Evolutionary conservation across 2,888 invertebrate genomes (phyloP).

Genomic region (Drosophila neonasuta): DNA sequence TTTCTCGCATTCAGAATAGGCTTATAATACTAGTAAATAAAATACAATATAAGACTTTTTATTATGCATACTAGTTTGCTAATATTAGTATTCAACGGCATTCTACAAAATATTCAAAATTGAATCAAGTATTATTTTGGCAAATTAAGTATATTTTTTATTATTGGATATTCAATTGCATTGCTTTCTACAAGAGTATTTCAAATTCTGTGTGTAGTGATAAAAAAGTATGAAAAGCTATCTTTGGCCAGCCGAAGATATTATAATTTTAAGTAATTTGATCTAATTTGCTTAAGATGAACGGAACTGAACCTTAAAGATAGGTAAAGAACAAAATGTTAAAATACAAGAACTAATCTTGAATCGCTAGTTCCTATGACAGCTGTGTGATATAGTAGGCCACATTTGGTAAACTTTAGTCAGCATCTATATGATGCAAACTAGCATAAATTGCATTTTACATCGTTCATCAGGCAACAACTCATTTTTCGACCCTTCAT

Average conservation of each 20-base stretch:
- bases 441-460: constrained; percentile 3
- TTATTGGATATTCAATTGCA: neutral
- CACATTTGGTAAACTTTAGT: constrained; percentile 7
- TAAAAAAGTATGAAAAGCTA: constrained; percentile 1
- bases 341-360: neutral
- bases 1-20: constrained; percentile 44
- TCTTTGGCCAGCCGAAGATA: neutral
- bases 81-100: neutral
- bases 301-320: neutral
- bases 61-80: neutral
- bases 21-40: constrained; percentile 25
- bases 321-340: neutral
- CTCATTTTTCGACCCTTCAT: neutral
- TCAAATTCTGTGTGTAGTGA: neutral
- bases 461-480: neutral
- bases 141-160: constrained; percentile 4
- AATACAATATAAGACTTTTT: constrained; percentile 18
- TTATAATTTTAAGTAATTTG: neutral
- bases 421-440: constrained; percentile 1
- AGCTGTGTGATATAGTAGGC: constrained; percentile 16
- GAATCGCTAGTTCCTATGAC: constrained; percentile 13
- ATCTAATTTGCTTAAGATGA: constrained; percentile 3
- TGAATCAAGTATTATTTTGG: constrained; percentile 7
- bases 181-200: constrained; percentile 3
- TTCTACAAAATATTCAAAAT: neutral